Percentiles rank a stretch among this genome's conserved stretches.
These are phyloP conservation scores for Bradypodion pumilum DNA, from an alignment of 2,797 vertebrate species.

Conservation along the genomic window DNA sequence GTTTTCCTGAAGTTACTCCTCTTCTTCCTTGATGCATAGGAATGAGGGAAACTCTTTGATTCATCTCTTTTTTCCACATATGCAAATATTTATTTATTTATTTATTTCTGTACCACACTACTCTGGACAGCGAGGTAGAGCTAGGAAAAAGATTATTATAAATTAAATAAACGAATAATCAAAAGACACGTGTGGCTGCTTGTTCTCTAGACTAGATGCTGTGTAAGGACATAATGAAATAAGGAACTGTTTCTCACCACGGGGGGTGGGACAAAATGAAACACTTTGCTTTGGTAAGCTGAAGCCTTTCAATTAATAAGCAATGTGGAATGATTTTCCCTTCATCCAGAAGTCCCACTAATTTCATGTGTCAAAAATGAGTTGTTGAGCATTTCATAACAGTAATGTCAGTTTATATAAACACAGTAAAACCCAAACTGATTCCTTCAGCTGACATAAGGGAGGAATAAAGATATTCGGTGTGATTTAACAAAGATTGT, in stretches of 20 bases:
- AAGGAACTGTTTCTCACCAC: neutral
- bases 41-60: no score
- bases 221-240: neutral
- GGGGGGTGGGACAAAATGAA: neutral
- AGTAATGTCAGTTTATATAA: neutral
- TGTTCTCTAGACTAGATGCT: neutral
- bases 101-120: neutral
- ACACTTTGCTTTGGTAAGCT: neutral
- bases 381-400: constrained; percentile 6
- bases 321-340: neutral
- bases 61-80: no score
- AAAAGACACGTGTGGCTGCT: neutral
- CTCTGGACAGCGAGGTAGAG: neutral
- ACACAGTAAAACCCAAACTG: fast-evolving
- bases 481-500: neutral
- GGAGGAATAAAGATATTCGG: fast-evolving
- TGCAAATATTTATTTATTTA: neutral
- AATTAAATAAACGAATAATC: no score
- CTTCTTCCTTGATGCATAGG: no score
- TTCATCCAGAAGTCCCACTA: neutral
- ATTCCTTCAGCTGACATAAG: neutral
- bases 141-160: neutral
- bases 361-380: constrained; percentile 26
- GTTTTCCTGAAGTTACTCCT: no score
- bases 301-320: neutral